Base-by-base conservation (phyloP, 2,888 invertebrate species). In the Malachius bipustulatus region DNA sequence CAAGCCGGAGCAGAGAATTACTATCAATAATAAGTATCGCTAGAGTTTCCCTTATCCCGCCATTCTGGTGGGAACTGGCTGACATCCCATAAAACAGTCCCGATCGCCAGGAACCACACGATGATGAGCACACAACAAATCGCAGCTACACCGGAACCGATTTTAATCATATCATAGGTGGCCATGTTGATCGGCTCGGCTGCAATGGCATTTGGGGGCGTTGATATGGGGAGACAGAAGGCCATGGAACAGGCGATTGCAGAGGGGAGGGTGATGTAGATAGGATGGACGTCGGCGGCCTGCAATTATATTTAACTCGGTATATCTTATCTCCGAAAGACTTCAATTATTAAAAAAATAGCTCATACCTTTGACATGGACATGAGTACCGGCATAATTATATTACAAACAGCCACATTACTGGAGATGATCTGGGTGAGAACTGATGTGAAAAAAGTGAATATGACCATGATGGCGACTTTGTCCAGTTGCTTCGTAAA, bases 121-220 rank as follows among this genome's bases (percentile, higher is more conserved):
- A n/a, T n/a, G n/a, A n/a, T n/a, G n/a, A n/a, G n/a, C n/a, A n/a
- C n/a, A n/a, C n/a, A n/a, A n/a, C n/a, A n/a, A n/a, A n/a, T n/a
- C n/a, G n/a, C n/a, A n/a, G n/a, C n/a, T n/a, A n/a, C n/a, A n/a
- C n/a, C n/a, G n/a, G n/a, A n/a, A n/a, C 75, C 76, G 12, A 70
- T 70, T 37, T 69, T 67, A 3, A 82, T 77, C 75, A 85, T 83
- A 50, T 82, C 81, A 41, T 71, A 69, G 4, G 81, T 81, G 45
- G 72, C 74, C 59, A 87, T 82, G 48, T 77, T 75, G 1, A 80
- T 81, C 11, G 82, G 80, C 1, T 80, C 81, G 11, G 83, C 82
- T 0, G 83, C 89, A 40, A 93, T 83, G 2, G 91, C 91, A 63
- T 93, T 93, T 14, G 91, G 90, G 2, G 91, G 90, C 0, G 91